Conservation (phyloP, 2,888 invertebrate genomes). For the Eupithecia dodoneata region DNA sequence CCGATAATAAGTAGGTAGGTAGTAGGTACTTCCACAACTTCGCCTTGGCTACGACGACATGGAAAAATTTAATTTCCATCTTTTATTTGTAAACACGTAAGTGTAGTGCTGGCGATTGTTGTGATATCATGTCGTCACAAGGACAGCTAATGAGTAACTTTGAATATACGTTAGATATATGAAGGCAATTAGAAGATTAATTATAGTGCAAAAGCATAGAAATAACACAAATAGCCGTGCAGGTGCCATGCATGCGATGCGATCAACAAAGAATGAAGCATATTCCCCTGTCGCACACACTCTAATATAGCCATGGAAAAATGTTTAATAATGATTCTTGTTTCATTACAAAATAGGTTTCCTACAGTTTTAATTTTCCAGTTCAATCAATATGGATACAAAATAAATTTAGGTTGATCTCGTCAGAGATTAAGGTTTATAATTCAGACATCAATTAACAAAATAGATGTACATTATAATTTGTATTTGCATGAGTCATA, state of each 20-base stretch:
- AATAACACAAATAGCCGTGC: neutral
- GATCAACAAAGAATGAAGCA: neutral
- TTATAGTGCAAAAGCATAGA: slow-evolving; percentile 3
- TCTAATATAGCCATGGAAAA: neutral
- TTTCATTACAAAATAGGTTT: neutral
- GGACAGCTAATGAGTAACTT: slow-evolving; percentile 16
- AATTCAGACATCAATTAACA: neutral
- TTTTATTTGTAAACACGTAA: slow-evolving; percentile 28
- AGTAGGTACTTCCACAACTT: slow-evolving; percentile 12
- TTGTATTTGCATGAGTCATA: neutral
- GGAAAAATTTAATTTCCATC: slow-evolving; percentile 29
- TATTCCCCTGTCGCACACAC: neutral
- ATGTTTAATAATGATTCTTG: neutral
- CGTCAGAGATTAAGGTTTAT: neutral
- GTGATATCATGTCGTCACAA: slow-evolving; percentile 26
- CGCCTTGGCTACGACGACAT: slow-evolving; percentile 18
- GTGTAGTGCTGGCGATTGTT: slow-evolving; percentile 25
- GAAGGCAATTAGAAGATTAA: neutral
- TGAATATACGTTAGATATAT: neutral
- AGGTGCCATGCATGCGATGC: neutral
- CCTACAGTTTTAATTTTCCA: neutral
- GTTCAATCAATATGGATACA: neutral
- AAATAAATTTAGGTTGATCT: neutral
- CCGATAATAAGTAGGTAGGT: slow-evolving; percentile 13
- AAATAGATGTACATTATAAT: neutral